Conservation (phyloP, 2,888 invertebrate genomes). For the Ptilodon capucinus region DNA sequence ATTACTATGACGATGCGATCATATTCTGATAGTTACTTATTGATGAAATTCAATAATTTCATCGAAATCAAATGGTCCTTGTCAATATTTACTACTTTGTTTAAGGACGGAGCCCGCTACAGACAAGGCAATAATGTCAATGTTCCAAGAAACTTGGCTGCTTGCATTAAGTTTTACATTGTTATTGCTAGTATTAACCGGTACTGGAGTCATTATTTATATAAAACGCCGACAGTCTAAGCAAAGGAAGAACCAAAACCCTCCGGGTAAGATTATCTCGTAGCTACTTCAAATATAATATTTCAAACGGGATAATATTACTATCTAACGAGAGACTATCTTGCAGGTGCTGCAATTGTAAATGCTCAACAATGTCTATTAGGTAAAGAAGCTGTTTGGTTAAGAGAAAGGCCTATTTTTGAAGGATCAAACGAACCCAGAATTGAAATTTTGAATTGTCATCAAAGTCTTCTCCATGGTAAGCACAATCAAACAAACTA, state of each 20-base stretch:
- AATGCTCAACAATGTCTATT: constrained; percentile 75
- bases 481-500: constrained; percentile 21
- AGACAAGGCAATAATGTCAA: constrained; percentile 73
- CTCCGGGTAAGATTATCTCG: constrained; percentile 54
- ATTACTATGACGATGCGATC: too few species aligned
- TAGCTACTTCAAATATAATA: background rate
- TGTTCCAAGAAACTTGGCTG: constrained; percentile 79
- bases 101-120: constrained; percentile 76
- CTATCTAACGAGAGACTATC: constrained; percentile 2
- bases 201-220: constrained; percentile 66
- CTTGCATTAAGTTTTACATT: constrained; percentile 68
- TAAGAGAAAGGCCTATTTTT: constrained; percentile 69
- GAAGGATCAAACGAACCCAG: constrained; percentile 74
- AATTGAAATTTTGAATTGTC: constrained; percentile 75
- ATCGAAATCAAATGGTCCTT: background rate
- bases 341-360: constrained; percentile 61
- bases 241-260: constrained; percentile 68
- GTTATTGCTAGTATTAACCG: constrained; percentile 65
- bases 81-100: constrained; percentile 39
- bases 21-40: too few species aligned
- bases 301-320: background rate
- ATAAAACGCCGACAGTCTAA: constrained; percentile 66
- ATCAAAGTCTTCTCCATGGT: constrained; percentile 71
- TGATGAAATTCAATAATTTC: background rate
- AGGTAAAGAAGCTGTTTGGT: constrained; percentile 76